These are phyloP conservation scores for Phalloptychus januarius DNA, from an alignment of 2,797 vertebrate genomes.

Conservation along the genomic window DNA sequence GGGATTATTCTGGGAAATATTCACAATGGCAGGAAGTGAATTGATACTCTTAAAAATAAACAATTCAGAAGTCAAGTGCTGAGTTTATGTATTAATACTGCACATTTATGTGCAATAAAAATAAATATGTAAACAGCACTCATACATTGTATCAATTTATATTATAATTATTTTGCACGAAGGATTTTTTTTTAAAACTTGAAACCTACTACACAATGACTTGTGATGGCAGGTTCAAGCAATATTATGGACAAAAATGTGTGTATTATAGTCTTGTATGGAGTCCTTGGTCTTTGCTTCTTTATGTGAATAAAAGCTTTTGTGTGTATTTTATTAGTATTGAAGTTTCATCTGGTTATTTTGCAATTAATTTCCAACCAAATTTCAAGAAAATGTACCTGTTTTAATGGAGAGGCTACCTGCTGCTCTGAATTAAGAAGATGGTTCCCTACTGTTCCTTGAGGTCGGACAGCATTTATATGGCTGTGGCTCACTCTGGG, in stretches of 20 bases:
- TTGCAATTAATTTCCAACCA: neutral
- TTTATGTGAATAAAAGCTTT: neutral
- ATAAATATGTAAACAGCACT: neutral
- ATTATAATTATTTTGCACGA: neutral
- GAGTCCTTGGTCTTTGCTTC: neutral
- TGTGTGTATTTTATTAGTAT: neutral
- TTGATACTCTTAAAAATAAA: conserved; percentile 13
- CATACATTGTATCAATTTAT: neutral
- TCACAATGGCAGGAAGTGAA: conserved; percentile 36
- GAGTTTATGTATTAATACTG: conserved; percentile 22
- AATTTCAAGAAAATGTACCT: neutral
- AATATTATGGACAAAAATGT: neutral
- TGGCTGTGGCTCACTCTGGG: conserved; percentile 64
- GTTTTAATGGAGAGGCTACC: conserved; percentile 32
- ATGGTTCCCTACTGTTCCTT: conserved; percentile 53
- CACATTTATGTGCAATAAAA: conserved; percentile 10
- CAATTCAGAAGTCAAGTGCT: conserved; percentile 4
- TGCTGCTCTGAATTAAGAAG: conserved; percentile 29
- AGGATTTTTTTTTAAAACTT: neutral
- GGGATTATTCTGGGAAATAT: conserved; percentile 75
- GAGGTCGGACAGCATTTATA: conserved; percentile 70
- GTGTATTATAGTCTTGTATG: neutral
- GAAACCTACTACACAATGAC: neutral
- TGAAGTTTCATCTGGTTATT: neutral
- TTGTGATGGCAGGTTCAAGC: neutral